A percentile compares a stretch with the other conserved stretches of the same genome.
Conservation (phyloP, 2,797 vertebrate species). For the Holocentrus rufus region DNA sequence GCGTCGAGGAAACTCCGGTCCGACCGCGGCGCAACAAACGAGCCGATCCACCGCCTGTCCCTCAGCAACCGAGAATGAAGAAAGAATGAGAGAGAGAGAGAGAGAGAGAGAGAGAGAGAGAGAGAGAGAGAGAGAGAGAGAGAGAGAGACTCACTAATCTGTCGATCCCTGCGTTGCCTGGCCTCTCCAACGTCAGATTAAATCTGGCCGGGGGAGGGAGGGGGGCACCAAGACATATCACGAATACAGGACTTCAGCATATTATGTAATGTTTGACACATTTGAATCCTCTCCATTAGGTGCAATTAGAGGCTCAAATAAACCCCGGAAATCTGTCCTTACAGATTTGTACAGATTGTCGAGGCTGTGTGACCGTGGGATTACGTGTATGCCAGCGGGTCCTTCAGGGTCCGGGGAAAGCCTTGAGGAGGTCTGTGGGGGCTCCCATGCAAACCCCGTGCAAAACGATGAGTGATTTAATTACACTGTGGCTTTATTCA, state of each 20-base stretch:
- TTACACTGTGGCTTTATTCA: too few relatives aligned
- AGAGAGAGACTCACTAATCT: conserved; percentile 64
- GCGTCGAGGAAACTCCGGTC: conserved; percentile 44
- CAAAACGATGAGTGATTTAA: too few relatives aligned
- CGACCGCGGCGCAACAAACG: conserved; percentile 33
- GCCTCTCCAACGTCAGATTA: conserved; percentile 70
- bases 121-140: conserved; percentile 15
- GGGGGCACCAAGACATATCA: conserved; percentile 33
- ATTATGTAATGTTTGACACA: conserved; percentile 66
- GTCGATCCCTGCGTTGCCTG: conserved; percentile 57
- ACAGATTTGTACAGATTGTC: too few relatives aligned
- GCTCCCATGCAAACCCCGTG: too few relatives aligned
- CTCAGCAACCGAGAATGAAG: conserved; percentile 41
- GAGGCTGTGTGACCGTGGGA: too few relatives aligned
- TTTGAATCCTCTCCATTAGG: conserved; percentile 32
- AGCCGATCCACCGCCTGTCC: conserved; percentile 55
- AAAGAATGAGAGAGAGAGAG: background rate
- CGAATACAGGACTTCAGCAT: conserved; percentile 43
- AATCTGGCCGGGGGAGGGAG: conserved; percentile 57
- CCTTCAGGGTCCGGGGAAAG: too few relatives aligned
- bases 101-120: background rate
- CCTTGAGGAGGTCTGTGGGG: too few relatives aligned
- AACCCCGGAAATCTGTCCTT: too few relatives aligned
- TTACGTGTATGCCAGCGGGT: too few relatives aligned
- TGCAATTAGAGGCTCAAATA: conserved; percentile 14